Conservation (phyloP, 2,888 invertebrate species). For the Micropterix aruncella region DNA sequence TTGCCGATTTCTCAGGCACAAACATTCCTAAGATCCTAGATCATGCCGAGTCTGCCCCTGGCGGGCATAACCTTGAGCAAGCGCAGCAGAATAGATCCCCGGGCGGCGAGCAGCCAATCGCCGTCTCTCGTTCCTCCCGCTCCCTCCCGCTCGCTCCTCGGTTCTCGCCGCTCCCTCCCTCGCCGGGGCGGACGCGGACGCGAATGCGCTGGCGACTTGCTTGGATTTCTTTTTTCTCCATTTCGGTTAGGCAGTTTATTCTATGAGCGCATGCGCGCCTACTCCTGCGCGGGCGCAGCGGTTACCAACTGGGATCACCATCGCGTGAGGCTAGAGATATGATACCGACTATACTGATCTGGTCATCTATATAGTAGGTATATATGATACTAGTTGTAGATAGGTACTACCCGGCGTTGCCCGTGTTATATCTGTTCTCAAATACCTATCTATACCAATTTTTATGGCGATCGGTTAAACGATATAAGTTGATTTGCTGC, state of each 20-base stretch:
- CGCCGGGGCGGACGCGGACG: constrained; percentile 14
- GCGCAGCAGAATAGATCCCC: constrained; percentile 15
- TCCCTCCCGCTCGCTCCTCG: constrained; percentile 25
- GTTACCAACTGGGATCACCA: neutral
- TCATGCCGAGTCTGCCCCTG: neutral
- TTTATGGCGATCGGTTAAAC: too few relatives aligned
- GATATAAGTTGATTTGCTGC: too few relatives aligned
- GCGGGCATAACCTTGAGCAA: constrained; percentile 1
- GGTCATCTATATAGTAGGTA: too few relatives aligned
- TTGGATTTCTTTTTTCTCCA: too few relatives aligned
- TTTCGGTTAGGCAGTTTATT: neutral
- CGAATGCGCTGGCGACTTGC: neutral
- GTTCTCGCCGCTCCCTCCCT: constrained; percentile 15
- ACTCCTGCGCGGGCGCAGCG: neutral
- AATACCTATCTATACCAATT: too few relatives aligned
- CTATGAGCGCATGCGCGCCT: neutral
- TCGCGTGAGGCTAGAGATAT: too few relatives aligned
- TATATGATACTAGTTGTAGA: too few relatives aligned
- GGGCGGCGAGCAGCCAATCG: constrained; percentile 22
- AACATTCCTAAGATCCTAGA: too few relatives aligned
- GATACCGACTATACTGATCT: too few relatives aligned
- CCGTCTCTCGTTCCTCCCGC: constrained; percentile 18
- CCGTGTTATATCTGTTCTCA: too few relatives aligned
- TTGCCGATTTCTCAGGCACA: too few relatives aligned
- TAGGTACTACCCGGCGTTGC: too few relatives aligned